These are phyloP conservation scores for Actias luna DNA, from an alignment of 2,888 invertebrate genomes.

Conservation along the genomic window DNA sequence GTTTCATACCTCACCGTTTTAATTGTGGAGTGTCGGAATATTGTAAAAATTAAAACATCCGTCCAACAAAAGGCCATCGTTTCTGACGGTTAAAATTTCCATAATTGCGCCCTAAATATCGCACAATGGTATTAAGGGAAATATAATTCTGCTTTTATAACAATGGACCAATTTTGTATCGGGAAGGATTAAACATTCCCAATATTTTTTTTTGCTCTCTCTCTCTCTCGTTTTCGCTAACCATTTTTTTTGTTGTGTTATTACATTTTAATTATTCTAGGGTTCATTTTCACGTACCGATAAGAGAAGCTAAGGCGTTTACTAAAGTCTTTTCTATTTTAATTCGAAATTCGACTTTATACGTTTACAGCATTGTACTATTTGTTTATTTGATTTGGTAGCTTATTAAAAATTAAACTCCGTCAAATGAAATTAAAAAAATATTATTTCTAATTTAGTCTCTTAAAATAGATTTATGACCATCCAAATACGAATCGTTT, in stretches of 20 bases:
- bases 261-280: neutral
- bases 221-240: no score
- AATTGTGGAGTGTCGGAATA: neutral
- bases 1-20: no score
- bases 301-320: neutral
- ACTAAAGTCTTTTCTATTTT: no score
- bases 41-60: neutral
- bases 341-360: no score
- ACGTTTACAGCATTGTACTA: no score
- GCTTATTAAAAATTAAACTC: no score
- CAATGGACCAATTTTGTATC: constrained; percentile 36
- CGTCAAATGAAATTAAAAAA: no score
- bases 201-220: constrained; percentile 17
- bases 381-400: no score
- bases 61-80: neutral
- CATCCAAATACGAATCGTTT: no score
- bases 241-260: neutral
- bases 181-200: constrained; percentile 18
- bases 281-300: neutral
- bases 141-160: constrained; percentile 27
- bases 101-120: constrained; percentile 8
- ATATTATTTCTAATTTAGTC: no score
- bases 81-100: constrained; percentile 11
- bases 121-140: constrained; percentile 10
- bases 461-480: no score